phyloP scores from a whole-genome alignment of 2,113 vertebrate species.

The Platysternon megacephalum region DNA sequence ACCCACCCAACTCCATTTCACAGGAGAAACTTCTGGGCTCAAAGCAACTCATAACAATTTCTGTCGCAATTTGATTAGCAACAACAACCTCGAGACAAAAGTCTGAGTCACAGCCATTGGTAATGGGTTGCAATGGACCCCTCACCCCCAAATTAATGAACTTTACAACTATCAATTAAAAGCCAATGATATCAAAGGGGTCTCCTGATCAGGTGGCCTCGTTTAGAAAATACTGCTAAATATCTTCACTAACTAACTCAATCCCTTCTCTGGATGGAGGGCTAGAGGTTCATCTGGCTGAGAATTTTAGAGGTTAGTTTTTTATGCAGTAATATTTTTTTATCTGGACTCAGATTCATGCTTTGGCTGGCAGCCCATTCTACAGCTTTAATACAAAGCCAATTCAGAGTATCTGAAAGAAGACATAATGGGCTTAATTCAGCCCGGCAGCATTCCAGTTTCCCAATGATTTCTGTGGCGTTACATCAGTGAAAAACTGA shows the following conservation, averaged over 20 bases:
- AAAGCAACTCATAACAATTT: neutral
- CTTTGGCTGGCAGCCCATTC: neutral
- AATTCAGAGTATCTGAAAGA: neutral
- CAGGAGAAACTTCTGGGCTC: neutral
- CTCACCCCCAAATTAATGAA: neutral
- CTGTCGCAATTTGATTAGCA: neutral
- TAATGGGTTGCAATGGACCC: rapidly evolving
- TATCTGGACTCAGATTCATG: neutral
- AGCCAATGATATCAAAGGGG: neutral
- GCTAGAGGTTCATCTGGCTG: neutral
- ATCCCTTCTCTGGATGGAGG: neutral
- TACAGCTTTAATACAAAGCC: neutral
- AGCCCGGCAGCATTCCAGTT: neutral
- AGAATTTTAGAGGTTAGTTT: neutral
- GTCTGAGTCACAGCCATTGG: neutral
- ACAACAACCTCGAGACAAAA: neutral
- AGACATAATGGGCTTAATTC: neutral
- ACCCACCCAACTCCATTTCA: neutral
- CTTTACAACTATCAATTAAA: neutral
- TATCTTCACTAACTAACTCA: neutral
- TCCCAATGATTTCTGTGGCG: neutral
- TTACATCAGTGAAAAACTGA: neutral
- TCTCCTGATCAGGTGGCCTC: neutral
- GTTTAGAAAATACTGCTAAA: neutral
- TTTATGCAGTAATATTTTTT: neutral